Evolutionary conservation across 2,113 vertebrate genomes (phyloP).

Genomic region (Bostrychus sinensis): DNA sequence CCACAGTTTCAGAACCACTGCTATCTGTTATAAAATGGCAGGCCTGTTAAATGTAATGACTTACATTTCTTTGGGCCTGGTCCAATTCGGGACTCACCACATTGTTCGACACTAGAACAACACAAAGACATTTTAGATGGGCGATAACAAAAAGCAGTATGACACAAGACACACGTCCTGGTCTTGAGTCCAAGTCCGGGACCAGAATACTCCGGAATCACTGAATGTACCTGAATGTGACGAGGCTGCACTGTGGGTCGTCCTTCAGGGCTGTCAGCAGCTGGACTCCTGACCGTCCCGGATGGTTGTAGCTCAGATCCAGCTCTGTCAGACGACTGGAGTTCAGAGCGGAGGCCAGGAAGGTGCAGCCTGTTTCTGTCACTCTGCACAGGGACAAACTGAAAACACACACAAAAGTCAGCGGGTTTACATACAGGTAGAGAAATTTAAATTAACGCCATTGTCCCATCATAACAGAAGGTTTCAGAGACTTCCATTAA

Average conservation of each 20-base stretch:
- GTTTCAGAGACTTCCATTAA: too few relatives aligned
- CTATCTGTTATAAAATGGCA: not conserved
- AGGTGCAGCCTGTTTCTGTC: slow-evolving; percentile 58
- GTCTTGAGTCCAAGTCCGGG: too few relatives aligned
- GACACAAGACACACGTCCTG: too few relatives aligned
- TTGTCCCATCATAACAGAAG: too few relatives aligned
- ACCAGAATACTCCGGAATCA: too few relatives aligned
- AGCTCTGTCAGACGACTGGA: slow-evolving; percentile 51
- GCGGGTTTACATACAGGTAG: too few relatives aligned
- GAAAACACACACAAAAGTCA: too few relatives aligned
- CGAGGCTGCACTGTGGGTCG: slow-evolving; percentile 60
- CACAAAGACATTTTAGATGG: not conserved
- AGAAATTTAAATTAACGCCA: too few relatives aligned
- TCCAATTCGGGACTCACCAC: slow-evolving; percentile 53
- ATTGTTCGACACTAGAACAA: slow-evolving; percentile 51
- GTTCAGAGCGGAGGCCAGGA: slow-evolving; percentile 58
- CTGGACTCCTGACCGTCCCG: slow-evolving; percentile 45
- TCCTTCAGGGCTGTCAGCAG: slow-evolving; percentile 44
- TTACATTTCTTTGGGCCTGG: slow-evolving; percentile 69
- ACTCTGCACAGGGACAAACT: slow-evolving; percentile 66
- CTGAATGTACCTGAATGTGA: slow-evolving; percentile 58
- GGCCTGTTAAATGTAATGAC: too few relatives aligned
- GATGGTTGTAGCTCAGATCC: slow-evolving; percentile 70
- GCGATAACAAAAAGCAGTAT: too few relatives aligned
- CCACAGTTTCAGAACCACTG: not conserved